Percentiles rank a stretch among this genome's conserved stretches.
Conservation (phyloP, 92 coral and sea anemone genomes). For the Palythoa grandis region DNA sequence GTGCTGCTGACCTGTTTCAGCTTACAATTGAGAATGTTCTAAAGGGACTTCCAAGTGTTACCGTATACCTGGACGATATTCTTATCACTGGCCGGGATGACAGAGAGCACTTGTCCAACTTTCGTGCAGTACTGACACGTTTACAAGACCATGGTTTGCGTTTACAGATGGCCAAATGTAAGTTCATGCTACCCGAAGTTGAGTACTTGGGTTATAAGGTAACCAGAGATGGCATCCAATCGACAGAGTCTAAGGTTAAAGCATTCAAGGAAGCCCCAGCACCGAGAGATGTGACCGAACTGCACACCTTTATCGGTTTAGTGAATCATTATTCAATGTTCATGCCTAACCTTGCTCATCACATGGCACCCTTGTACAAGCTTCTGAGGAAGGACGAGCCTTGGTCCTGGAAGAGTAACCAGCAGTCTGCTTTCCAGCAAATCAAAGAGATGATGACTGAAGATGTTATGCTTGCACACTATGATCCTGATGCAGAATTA, state of each 20-base stretch:
- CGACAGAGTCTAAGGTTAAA: slow-evolving; percentile 38
- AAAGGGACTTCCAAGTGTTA: too few relatives aligned
- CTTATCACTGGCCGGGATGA: too few relatives aligned
- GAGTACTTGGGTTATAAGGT: too few relatives aligned
- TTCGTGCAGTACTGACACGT: too few relatives aligned
- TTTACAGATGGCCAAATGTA: too few relatives aligned
- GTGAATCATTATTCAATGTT: slow-evolving; percentile 18
- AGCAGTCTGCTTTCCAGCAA: slow-evolving; percentile 24
- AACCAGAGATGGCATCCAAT: slow-evolving; percentile 44
- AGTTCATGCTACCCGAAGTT: too few relatives aligned
- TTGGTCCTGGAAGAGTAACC: slow-evolving; percentile 36
- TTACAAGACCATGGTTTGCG: too few relatives aligned
- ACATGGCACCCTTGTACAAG: slow-evolving; percentile 49
- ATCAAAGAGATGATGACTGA: slow-evolving; percentile 38
- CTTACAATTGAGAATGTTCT: too few relatives aligned
- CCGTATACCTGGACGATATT: too few relatives aligned
- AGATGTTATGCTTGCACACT: slow-evolving; percentile 41
- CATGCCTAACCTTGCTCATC: slow-evolving; percentile 38
- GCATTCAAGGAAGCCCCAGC: slow-evolving; percentile 51
- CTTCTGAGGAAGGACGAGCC: slow-evolving; percentile 42
- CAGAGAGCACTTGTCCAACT: too few relatives aligned
- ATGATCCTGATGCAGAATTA: slow-evolving; percentile 54
- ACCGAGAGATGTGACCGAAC: slow-evolving; percentile 27
- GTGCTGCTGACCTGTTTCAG: too few relatives aligned
- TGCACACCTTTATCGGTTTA: slow-evolving; percentile 48